Evolutionary conservation across 2,888 invertebrate genomes (phyloP).

Genomic region (Stenoptilia bipunctidactyla): DNA sequence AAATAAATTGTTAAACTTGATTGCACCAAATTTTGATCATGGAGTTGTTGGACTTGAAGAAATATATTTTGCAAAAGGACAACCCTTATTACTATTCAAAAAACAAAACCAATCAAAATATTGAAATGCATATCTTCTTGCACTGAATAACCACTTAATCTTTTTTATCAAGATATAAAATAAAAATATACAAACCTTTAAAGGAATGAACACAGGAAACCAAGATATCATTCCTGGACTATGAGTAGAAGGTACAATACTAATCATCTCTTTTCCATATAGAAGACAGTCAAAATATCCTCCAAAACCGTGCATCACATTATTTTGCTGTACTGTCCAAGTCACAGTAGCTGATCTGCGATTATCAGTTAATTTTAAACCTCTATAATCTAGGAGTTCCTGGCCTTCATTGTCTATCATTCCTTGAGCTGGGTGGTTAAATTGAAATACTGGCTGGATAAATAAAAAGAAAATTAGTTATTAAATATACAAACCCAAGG

Average conservation of each 20-base stretch:
- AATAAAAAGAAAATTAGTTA: slow-evolving; percentile 15
- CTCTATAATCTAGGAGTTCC: slow-evolving; percentile 71
- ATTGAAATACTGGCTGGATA: slow-evolving; percentile 76
- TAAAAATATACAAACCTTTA: too few relatives aligned
- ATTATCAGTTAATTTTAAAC: slow-evolving; percentile 77
- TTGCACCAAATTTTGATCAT: too few relatives aligned
- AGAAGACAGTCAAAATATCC: slow-evolving; percentile 89
- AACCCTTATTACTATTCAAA: too few relatives aligned
- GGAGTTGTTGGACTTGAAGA: too few relatives aligned
- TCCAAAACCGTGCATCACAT: slow-evolving; percentile 86
- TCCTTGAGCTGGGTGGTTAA: slow-evolving; percentile 78
- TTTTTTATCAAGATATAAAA: not conserved
- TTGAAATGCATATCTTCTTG: too few relatives aligned
- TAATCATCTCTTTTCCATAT: slow-evolving; percentile 81
- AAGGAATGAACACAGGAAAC: slow-evolving; percentile 92
- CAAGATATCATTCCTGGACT: slow-evolving; percentile 90
- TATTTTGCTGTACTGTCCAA: slow-evolving; percentile 75
- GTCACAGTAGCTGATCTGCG: slow-evolving; percentile 72
- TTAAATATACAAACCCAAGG: too few relatives aligned
- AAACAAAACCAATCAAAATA: too few relatives aligned
- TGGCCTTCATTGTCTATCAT: slow-evolving; percentile 71
- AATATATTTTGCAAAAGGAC: too few relatives aligned
- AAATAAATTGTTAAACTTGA: too few relatives aligned
- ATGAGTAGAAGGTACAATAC: slow-evolving; percentile 85
- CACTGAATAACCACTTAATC: not conserved